Conservation (phyloP, 2,797 vertebrate species). For the Phataginus tricuspis region DNA sequence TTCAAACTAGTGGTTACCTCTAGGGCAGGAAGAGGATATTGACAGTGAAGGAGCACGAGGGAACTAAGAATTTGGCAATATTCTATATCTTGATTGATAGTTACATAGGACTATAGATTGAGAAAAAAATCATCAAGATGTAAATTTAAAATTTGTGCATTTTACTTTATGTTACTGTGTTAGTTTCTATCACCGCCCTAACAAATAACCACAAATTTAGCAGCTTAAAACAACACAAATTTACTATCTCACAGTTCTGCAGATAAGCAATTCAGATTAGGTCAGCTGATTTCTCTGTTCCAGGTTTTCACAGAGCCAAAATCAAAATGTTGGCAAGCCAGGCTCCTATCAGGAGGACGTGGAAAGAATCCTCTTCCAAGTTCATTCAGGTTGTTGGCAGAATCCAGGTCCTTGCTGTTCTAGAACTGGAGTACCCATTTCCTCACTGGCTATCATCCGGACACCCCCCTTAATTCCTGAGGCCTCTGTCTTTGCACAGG, state of each 20-base stretch:
- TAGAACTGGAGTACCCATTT: not conserved
- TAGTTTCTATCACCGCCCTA: not conserved
- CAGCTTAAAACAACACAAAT: not conserved
- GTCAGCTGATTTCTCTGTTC: not conserved
- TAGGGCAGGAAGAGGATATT: not conserved
- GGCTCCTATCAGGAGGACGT: not conserved
- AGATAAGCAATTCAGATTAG: not conserved
- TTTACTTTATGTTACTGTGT: not conserved
- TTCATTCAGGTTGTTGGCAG: not conserved
- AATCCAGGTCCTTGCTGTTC: not conserved
- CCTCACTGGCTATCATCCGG: not conserved
- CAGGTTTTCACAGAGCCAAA: not conserved
- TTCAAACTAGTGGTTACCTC: not conserved
- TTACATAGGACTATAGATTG: not conserved
- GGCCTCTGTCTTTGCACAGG: not conserved
- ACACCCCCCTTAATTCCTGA: not conserved
- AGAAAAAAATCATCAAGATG: not conserved
- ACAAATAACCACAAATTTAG: not conserved
- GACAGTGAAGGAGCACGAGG: not conserved
- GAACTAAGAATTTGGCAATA: not conserved
- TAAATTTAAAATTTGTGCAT: not conserved
- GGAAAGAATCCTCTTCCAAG: not conserved
- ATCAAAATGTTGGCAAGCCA: not conserved
- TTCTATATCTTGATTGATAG: not conserved
- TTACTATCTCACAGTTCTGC: not conserved